phyloP scores from a whole-genome alignment of 2,113 vertebrate species.

The Muntiacus reevesi region DNA sequence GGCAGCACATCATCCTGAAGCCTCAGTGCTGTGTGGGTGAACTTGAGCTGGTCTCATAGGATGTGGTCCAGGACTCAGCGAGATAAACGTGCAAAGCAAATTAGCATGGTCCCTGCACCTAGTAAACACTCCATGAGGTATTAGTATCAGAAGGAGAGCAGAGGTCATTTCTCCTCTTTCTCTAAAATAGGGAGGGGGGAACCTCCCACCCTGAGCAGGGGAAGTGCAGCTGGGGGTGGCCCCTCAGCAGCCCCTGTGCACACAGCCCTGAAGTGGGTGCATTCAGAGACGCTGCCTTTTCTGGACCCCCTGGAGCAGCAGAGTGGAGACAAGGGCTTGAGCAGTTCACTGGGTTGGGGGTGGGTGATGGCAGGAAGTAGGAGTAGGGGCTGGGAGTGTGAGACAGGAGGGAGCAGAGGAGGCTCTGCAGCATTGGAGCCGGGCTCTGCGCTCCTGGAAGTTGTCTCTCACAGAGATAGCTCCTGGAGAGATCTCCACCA shows the following conservation, averaged over 20 bases:
- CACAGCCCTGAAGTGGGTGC: not conserved
- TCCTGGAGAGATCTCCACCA: not conserved
- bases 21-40: not conserved
- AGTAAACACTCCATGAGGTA: not conserved
- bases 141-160: not conserved
- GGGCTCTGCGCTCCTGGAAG: fast-evolving
- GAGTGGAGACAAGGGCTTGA: not conserved
- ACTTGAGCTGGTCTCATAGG: not conserved
- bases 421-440: fast-evolving
- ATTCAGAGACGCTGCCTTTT: not conserved
- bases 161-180: not conserved
- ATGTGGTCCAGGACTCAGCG: not conserved
- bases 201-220: not conserved
- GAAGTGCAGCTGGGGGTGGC: not conserved
- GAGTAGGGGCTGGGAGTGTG: not conserved
- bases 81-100: not conserved
- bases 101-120: not conserved
- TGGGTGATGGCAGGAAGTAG: not conserved
- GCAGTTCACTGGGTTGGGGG: not conserved
- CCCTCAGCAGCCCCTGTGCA: not conserved
- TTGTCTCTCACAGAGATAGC: not conserved
- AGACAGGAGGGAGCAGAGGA: not conserved
- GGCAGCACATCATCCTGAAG: not conserved
- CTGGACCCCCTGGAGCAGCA: not conserved
- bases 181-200: not conserved